A percentile compares a stretch with the other conserved stretches of the same genome.
phyloP scores from a whole-genome alignment of 1,140 invertebrate genomes.

The Aphaenogaster ashmeadi region DNA sequence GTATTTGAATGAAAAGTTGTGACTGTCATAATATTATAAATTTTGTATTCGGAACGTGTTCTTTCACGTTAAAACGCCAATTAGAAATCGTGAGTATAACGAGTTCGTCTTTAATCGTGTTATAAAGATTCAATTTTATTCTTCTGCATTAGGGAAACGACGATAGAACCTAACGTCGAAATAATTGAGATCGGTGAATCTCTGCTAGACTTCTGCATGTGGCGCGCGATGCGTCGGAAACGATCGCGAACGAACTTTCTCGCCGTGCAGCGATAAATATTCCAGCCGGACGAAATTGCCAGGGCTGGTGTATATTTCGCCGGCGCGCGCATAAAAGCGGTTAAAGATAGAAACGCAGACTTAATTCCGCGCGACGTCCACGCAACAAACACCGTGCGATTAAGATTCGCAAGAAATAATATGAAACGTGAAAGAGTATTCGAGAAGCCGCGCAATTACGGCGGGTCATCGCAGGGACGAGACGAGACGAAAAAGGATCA shows the following conservation, averaged over 20 bases:
- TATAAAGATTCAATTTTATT: background rate
- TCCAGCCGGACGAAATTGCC: constrained; percentile 24
- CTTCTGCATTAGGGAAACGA: background rate
- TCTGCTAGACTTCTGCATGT: background rate
- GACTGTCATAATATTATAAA: background rate
- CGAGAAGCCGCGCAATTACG: constrained; percentile 15
- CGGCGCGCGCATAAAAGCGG: constrained; percentile 39
- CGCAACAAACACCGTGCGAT: constrained; percentile 42
- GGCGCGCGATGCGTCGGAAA: background rate
- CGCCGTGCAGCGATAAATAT: constrained; percentile 63
- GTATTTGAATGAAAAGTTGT: background rate
- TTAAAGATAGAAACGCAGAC: constrained; percentile 67
- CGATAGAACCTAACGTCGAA: background rate
- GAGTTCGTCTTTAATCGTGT: background rate
- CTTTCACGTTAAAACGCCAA: background rate
- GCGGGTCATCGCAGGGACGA: background rate
- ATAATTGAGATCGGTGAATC: constrained; percentile 14
- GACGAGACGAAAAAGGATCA: background rate
- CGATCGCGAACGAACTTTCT: constrained; percentile 35
- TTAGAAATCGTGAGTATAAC: background rate
- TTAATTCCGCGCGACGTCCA: constrained; percentile 35
- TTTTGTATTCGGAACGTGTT: background rate
- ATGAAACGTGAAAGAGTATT: background rate
- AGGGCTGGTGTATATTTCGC: constrained; percentile 45
- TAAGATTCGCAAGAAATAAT: constrained; percentile 49